phyloP scores from a whole-genome alignment of 2,113 vertebrate genomes.

The Pluvianellus socialis region DNA sequence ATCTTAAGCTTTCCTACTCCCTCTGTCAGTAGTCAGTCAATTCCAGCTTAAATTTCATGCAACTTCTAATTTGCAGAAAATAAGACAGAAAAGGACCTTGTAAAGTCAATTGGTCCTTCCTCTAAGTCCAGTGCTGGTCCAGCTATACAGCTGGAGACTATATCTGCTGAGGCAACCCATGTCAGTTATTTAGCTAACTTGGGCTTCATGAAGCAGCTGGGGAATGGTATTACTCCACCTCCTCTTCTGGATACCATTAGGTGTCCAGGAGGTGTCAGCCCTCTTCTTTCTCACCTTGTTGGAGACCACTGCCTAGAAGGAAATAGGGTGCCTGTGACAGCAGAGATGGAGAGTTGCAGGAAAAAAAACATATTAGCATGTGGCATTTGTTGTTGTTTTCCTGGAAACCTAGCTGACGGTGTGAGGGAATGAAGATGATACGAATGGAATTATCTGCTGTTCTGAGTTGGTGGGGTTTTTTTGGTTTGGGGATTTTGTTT shows the following conservation, averaged over 20 bases:
- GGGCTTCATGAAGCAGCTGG: neutral
- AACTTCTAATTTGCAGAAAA: neutral
- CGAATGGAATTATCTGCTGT: neutral
- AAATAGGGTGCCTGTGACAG: neutral
- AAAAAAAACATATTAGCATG: fast-evolving
- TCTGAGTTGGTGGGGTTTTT: neutral
- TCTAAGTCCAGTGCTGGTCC: neutral
- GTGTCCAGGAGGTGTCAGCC: neutral
- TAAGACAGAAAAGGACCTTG: neutral
- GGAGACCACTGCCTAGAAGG: neutral
- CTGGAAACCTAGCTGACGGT: neutral
- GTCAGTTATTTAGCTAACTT: neutral
- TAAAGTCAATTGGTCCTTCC: neutral
- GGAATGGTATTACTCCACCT: neutral
- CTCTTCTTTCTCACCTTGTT: neutral
- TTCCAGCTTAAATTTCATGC: neutral
- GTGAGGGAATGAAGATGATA: neutral
- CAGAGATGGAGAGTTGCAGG: neutral
- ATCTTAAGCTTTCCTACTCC: neutral
- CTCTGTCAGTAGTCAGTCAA: neutral
- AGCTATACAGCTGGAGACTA: neutral
- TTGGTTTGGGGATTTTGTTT: neutral
- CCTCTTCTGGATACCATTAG: neutral
- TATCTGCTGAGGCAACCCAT: neutral
- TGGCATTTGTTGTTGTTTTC: neutral